A percentile compares a stretch with the other conserved stretches of the same genome.
These are phyloP conservation scores for Saguinus midas DNA, from an alignment of 2,113 vertebrate species.

Conservation along the genomic window DNA sequence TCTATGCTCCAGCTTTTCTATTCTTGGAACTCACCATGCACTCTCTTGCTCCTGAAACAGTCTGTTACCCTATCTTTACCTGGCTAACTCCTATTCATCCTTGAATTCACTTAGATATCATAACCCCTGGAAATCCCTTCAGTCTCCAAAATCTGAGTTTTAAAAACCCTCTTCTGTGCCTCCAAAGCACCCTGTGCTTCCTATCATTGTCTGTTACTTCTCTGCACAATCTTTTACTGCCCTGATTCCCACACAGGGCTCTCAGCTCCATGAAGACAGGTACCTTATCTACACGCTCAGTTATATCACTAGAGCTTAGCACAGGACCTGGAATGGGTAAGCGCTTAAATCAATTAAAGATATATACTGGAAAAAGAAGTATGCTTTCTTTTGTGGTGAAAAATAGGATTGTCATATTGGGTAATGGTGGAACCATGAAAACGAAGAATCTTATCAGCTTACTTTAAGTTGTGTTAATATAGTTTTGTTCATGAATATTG, in stretches of 20 bases:
- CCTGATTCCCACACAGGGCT: not conserved
- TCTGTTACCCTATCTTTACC: not conserved
- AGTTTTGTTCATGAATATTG: constrained; percentile 54
- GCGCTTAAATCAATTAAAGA: not conserved
- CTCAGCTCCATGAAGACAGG: not conserved
- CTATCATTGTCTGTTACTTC: not conserved
- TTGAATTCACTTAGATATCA: not conserved
- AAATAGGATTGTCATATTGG: constrained; percentile 8
- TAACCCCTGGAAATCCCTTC: not conserved
- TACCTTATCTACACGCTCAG: not conserved
- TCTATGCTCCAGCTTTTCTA: not conserved
- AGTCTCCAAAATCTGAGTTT: not conserved
- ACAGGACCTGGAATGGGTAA: not conserved
- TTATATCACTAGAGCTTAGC: not conserved
- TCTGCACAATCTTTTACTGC: not conserved
- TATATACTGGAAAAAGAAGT: not conserved
- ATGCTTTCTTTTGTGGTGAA: not conserved
- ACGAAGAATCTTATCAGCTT: constrained; percentile 29
- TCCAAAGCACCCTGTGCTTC: not conserved
- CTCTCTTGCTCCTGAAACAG: not conserved
- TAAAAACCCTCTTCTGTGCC: not conserved
- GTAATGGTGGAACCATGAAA: not conserved
- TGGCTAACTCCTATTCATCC: not conserved
- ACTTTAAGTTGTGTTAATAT: constrained; percentile 39
- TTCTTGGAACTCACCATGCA: not conserved